Evolutionary conservation across 1,140 invertebrate genomes (phyloP), one percentile per base, ranked within the genome.

Genomic region (Leptopilina boulardi): DNA sequence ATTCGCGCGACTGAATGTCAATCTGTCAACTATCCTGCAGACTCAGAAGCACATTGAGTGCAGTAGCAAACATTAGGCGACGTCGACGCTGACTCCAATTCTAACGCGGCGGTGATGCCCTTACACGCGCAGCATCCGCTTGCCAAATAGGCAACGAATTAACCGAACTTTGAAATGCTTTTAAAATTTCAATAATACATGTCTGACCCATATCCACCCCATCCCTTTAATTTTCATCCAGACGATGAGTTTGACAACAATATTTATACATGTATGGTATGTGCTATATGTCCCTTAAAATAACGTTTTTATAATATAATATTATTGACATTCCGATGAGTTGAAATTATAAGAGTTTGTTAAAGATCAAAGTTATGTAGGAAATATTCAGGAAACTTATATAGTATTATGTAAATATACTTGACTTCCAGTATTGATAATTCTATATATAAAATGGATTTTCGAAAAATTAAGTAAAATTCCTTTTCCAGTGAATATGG

Each of bases 171-270:
- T 85, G 86, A 85, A 87, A 86, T 83, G 87, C 87, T 88, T 88
- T 88, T 87, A 88, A 87, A 87, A 86, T 88, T 86, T 88, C 77
- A 87, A 86, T 86, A 85, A 87, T 87, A 82, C 84, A 87, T 85
- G 85, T 87, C 85, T 86, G 85, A 85, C 83, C 85, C 84, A 87
- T 77, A 86, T 87, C 84, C 72, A 83, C 79, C 82, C 79, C 81
- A 80, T 74, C 81, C 81, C 77, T 77, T 78, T 73, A 54, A 18
- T 26, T 72, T 72, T 19, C 42, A 19, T 13, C 73, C 73, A 66
- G 71, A 77, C 71, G 42, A 59, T 30, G 59, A 66, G 26, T 30
- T 66, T 34, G 23, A 66, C 59, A 66, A 30, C 15, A 15, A 8
- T 34, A 66, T 23, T 6, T 6, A 18, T 6, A n/a, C 41, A 11